Conservation (phyloP, 2,797 vertebrate species). For the Hemibagrus guttatus region DNA sequence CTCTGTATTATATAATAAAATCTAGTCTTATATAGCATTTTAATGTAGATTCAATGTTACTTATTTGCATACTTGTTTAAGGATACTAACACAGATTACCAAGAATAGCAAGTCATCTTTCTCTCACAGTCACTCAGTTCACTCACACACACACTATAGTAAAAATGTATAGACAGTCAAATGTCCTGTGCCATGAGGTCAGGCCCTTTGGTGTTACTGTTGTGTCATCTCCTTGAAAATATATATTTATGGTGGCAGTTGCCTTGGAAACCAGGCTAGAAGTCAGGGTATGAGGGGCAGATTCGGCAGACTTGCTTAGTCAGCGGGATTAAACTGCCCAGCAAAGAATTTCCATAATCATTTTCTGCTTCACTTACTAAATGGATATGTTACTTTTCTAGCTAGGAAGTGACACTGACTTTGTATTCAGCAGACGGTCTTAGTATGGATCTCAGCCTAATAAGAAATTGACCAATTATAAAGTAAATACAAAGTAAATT, state of each 20-base stretch:
- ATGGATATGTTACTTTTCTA: conserved; percentile 4
- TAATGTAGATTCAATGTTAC: too few species aligned
- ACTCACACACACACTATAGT: conserved; percentile 12
- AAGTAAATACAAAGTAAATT: neutral
- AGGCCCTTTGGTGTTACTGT: conserved; percentile 28
- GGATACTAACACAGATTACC: too few species aligned
- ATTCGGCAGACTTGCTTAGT: conserved; percentile 14
- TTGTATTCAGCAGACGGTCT: neutral
- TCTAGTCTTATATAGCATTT: too few species aligned
- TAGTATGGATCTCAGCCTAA: neutral
- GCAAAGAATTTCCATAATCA: conserved; percentile 8
- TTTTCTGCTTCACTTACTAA: neutral
- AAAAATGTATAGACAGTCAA: conserved; percentile 10
- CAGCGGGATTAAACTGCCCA: conserved; percentile 16
- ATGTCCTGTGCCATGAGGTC: conserved; percentile 26
- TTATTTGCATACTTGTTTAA: too few species aligned
- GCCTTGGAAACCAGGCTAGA: conserved; percentile 37
- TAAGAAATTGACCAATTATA: neutral
- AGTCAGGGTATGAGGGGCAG: conserved; percentile 15
- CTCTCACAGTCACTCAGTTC: neutral
- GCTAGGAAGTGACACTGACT: neutral
- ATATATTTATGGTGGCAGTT: conserved; percentile 49
- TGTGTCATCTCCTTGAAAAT: conserved; percentile 33
- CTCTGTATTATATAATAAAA: too few species aligned
- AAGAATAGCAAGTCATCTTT: neutral